These are phyloP conservation scores for Philopotamus ludificatus DNA, from an alignment of 1,140 invertebrate genomes.

Conservation along the genomic window DNA sequence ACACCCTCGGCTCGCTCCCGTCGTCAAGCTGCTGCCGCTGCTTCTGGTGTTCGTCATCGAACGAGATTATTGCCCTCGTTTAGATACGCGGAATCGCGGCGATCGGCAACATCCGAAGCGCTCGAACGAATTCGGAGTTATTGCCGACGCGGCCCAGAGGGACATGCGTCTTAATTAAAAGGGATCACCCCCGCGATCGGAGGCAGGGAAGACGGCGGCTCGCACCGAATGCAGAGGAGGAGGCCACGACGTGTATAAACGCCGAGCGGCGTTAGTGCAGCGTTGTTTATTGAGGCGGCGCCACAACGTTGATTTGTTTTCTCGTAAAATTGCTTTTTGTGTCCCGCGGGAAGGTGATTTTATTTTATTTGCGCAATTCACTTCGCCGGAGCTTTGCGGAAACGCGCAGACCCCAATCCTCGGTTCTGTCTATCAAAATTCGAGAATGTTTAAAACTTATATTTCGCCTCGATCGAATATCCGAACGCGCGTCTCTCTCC, in stretches of 20 bases:
- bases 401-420: not conserved
- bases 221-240: too few relatives aligned
- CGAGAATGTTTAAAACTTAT: not conserved
- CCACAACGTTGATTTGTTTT: constrained; percentile 38
- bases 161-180: too few relatives aligned
- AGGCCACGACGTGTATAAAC: too few relatives aligned
- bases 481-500: not conserved
- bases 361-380: constrained; percentile 28
- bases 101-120: not conserved
- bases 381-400: not conserved
- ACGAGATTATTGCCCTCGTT: too few relatives aligned
- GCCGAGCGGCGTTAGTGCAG: not conserved
- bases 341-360: constrained; percentile 35
- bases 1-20: constrained; percentile 1
- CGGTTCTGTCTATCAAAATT: constrained; percentile 2
- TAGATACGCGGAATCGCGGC: not conserved
- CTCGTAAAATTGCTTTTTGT: constrained; percentile 39
- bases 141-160: not conserved
- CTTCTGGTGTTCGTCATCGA: not conserved
- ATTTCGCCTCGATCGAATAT: not conserved
- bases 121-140: not conserved
- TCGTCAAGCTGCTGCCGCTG: not conserved
- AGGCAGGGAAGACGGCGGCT: too few relatives aligned
- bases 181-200: too few relatives aligned
- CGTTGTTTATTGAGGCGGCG: constrained; percentile 1